These are phyloP conservation scores for Cyprinodon brontotheroides DNA, from an alignment of 2,113 vertebrate species.

Conservation along the genomic window DNA sequence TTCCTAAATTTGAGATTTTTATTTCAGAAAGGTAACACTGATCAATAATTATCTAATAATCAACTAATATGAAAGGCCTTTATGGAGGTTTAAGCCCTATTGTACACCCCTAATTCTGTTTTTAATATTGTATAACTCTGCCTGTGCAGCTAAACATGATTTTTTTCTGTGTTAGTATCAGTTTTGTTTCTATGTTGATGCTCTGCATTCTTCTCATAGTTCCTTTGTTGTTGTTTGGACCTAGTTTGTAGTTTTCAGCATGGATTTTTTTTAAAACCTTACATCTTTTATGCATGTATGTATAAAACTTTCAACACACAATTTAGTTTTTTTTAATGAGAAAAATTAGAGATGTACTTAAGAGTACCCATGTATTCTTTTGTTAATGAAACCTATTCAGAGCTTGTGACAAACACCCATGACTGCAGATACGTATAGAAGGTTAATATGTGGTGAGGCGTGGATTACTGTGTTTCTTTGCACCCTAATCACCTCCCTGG, in stretches of 20 bases:
- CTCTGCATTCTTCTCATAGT: background rate
- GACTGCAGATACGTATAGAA: background rate
- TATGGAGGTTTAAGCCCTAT: too few species aligned
- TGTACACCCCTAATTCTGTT: background rate
- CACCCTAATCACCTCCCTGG: slow-evolving; percentile 7
- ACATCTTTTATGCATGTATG: background rate
- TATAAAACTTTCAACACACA: background rate
- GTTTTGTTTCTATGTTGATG: background rate
- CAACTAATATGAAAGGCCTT: too few species aligned
- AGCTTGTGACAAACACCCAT: background rate
- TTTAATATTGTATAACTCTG: background rate
- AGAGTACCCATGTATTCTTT: background rate
- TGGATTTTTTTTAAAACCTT: background rate
- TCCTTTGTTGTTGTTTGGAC: background rate
- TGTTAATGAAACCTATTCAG: background rate
- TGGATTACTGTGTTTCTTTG: slow-evolving; percentile 35
- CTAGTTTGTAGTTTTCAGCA: background rate
- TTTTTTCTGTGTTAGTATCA: background rate
- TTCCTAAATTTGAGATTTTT: too few species aligned
- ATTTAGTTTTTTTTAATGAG: background rate
- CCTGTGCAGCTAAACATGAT: background rate
- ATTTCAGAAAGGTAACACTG: too few species aligned
- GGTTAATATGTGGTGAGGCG: slow-evolving; percentile 10
- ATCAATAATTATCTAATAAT: too few species aligned
- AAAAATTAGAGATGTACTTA: background rate